Base-by-base conservation (phyloP, 1,140 invertebrate species). In the Lordiphosa clarofinis region DNA sequence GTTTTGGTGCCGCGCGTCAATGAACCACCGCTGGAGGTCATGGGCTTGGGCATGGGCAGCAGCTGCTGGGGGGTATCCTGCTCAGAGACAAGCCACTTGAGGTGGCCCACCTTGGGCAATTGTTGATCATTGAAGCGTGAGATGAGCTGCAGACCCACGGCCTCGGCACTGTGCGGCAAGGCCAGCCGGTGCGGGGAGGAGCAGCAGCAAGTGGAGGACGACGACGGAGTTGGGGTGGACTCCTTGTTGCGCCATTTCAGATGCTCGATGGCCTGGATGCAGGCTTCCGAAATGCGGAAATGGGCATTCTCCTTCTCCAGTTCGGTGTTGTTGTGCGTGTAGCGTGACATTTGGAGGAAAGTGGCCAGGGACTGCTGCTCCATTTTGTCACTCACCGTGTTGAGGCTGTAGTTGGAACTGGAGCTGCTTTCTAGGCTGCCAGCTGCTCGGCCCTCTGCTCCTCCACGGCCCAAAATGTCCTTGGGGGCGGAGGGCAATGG, bases 271-370 rank as follows among this genome's bases (percentile, higher is more conserved):
- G 94, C 95, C 42, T 94, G 92, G 70, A 97, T 96, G 71, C 96
- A 91, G 0, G 94, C 95, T 89, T 97, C 95, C 6, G 93, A 95
- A 57, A 96, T 94, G 74, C 92, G 94, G 87, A 97, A 97, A 89
- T 97, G 95, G 0, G 95, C 94, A 89, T 96, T 96, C 90, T 97
- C 95, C 81, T 94, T 92, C 68, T 96, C 95, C 47, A 96, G 88
- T 74, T 96, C 94, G 6, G 94, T 95, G 81, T 94, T 94, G 13
- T 93, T 91, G 68, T 92, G 89, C 21, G 92, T 91, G 76, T 94
- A 94, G 54, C 94, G 92, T 47, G 92, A 92, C 13, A 94, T 94
- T 3, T 93, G 92, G 2, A 96, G 86, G 81, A 95, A 96, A 49
- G 92, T 93, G 4, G 92, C 92, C 7, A 96, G 87, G 79, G 92